phyloP scores from a whole-genome alignment of 2,888 invertebrate genomes.

The Macaria liturata region DNA sequence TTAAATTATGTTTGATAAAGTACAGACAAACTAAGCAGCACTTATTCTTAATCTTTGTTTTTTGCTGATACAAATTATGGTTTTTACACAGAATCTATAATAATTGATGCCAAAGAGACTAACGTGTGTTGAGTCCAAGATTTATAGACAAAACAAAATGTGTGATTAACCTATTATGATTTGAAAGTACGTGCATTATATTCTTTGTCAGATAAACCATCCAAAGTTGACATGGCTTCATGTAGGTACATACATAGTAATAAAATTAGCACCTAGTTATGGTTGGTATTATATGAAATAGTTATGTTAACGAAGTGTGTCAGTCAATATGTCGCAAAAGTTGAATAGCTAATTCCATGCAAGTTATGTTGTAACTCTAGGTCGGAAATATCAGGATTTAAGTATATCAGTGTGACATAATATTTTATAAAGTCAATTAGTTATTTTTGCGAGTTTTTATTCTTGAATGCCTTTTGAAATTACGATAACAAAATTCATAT shows the following conservation, averaged over 20 bases:
- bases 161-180: too few species aligned
- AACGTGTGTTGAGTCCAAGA: too few species aligned
- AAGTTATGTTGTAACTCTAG: constrained; percentile 2
- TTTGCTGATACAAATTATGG: constrained; percentile 22
- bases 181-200: too few species aligned
- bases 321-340: constrained; percentile 3
- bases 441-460: too few species aligned
- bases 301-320: constrained; percentile 1
- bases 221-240: too few species aligned
- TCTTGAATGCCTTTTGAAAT: too few species aligned
- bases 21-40: constrained; percentile 16
- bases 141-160: too few species aligned
- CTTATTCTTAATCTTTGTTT: constrained; percentile 29
- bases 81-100: not conserved
- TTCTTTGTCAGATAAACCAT: too few species aligned
- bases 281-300: not conserved
- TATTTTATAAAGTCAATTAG: too few species aligned
- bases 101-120: not conserved
- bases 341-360: not conserved
- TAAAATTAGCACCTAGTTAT: constrained; percentile 8
- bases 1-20: constrained; percentile 19
- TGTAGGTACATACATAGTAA: constrained; percentile 1
- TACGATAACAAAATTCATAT: too few species aligned
- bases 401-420: too few species aligned
- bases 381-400: not conserved